Base-by-base conservation (phyloP, 2,113 vertebrate species). In the Phalacrocorax brasilianus region DNA sequence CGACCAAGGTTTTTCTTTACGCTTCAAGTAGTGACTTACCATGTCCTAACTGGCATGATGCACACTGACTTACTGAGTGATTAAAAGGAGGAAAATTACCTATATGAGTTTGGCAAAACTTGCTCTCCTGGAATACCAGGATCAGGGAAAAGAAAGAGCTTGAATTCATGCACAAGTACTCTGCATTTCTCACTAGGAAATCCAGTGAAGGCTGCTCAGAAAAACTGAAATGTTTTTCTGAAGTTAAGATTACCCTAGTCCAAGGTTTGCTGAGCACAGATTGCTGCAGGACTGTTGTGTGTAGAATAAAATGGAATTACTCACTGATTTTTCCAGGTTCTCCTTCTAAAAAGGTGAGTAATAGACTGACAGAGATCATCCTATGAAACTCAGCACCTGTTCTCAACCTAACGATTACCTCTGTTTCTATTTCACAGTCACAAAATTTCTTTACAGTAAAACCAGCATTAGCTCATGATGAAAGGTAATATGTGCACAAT, bases 1-100 rank as follows among this genome's bases (percentile, higher is more conserved):
- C 80, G 91, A 81, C 74, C 76, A 63, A 79, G 62, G 32, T 78
- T 97, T 88, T 72, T 91, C 89, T 96, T 96, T 96, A 38, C 38
- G 38, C 38, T 38, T 38, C 38, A 81, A 82, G 44, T 49, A 81
- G 52, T 77, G 90, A 95, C 91, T 97, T 97, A 94, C 28, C 91
- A 63, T 33, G 67, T 84, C 82, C 80, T 94, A 96, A 93, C 73
- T 63, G 71, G 93, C 93, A 93, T 47, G 71, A 95, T 22, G 35
- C 88, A 52, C n/a, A 56, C 53, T 38, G 38, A 93, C 56, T 95
- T 96, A 92, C 77, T 62, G 7, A 83, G 56, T 85, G 40, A 96
- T 68, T 79, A 80, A 62, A 89, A 88, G 75, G 38, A 95, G 62
- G 74, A 89, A 96, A 93, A 95, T 78, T 89, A 89, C n/a, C 53